A percentile compares a stretch with the other conserved stretches of the same genome.
Evolutionary conservation across 92 coral and sea anemone species (phyloP).

Genomic region (Epizoanthus fatuus): DNA sequence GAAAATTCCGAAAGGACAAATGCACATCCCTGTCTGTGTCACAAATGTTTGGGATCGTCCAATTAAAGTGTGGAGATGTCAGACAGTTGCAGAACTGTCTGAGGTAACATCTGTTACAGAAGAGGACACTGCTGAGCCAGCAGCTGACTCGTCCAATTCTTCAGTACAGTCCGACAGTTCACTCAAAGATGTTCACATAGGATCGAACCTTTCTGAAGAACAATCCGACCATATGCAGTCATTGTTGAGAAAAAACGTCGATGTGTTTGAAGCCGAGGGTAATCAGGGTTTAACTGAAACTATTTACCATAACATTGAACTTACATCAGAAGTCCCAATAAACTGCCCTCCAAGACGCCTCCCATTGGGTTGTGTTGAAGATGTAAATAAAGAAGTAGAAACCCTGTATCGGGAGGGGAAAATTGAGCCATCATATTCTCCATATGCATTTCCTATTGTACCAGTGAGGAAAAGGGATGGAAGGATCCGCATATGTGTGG

Average conservation of each 20-base stretch:
- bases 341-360: conserved; percentile 50
- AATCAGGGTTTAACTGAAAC: conserved; percentile 53
- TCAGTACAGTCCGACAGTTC: neutral
- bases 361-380: conserved; percentile 47
- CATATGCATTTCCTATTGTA: conserved; percentile 52
- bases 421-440: conserved; percentile 45
- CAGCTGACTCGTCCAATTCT: conserved; percentile 10
- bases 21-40: conserved; percentile 53
- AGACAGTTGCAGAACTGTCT: conserved; percentile 50
- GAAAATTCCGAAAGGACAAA: conserved; percentile 49
- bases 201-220: conserved; percentile 17
- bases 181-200: conserved; percentile 24
- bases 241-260: conserved; percentile 22
- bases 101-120: neutral
- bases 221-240: conserved; percentile 21
- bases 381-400: conserved; percentile 39
- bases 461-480: conserved; percentile 49
- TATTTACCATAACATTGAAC: conserved; percentile 36
- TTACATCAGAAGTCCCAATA: conserved; percentile 28
- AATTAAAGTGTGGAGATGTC: conserved; percentile 65
- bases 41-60: conserved; percentile 64
- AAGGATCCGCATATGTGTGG: conserved; percentile 27
- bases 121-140: conserved; percentile 14
- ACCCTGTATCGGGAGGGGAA: conserved; percentile 30
- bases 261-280: conserved; percentile 56